Base-by-base conservation (phyloP, 2,888 invertebrate genomes). In the Galerucella calmariensis region DNA sequence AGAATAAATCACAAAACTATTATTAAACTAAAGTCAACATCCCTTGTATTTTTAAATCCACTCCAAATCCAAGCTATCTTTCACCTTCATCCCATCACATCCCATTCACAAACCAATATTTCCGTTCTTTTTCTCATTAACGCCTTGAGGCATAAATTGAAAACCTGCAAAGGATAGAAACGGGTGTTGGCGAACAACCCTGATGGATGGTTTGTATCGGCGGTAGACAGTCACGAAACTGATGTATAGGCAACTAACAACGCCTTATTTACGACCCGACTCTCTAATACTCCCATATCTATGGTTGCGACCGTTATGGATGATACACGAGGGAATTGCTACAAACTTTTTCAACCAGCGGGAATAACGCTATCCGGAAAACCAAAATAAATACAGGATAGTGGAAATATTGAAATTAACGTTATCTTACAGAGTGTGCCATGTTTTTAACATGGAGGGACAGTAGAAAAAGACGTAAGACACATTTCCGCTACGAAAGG, bases 191-290 rank as follows among this genome's bases (percentile, higher is more conserved):
- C 56, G 73, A 73, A 70, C 71, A 71, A 48, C 77, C 69, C 80
- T 83, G 82, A 83, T 82, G 79, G 82, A 83, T 82, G 81, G 79
- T 80, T 75, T 79, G 81, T 83, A 96, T 83, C 90, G 83, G 81
- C 80, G 82, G 79, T 82, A 81, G 84, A 83, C 83, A 82, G 84
- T 83, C 84, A 81, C 82, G 82, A 80, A 82, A 79, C 83, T 84
- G 84, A 85, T 84, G 82, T 84, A 84, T 83, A 81, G 83, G 82
- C 80, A 81, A 78, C 78, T 80, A 80, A 76, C 75, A 73, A 77
- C 79, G 80, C 82, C 82, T 84, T 85, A 85, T 85, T 85, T 85
- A 85, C 84, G 84, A 84, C 78, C 81, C 75, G 80, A 78, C 82
- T 82, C 82, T 81, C 83, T 82, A 84, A 84, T 83, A 82, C 82